Percentiles rank a stretch among this genome's conserved stretches.
Conservation (phyloP, 2,888 invertebrate genomes). For the Podotricha telesiphe region DNA sequence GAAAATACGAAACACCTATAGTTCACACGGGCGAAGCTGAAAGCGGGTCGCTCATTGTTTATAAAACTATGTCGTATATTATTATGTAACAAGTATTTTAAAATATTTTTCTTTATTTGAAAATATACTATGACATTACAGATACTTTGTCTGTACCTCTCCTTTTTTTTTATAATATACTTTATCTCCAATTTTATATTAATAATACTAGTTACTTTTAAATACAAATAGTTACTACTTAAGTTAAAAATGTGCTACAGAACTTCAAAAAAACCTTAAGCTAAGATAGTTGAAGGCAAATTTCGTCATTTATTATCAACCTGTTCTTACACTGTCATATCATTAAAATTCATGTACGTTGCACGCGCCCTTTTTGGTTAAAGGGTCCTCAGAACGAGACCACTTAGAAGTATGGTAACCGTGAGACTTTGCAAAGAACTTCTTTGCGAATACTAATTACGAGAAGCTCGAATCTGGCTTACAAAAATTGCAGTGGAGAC, state of each 20-base stretch:
- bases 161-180: no score
- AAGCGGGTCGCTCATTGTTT: no score
- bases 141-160: no score
- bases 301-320: conserved; percentile 29
- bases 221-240: no score
- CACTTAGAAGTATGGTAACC: conserved; percentile 41
- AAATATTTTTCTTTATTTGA: not conserved
- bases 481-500: conserved; percentile 33
- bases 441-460: conserved; percentile 46
- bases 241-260: no score
- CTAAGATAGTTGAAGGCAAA: conserved; percentile 14
- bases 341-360: conserved; percentile 44
- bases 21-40: no score
- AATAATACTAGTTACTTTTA: no score
- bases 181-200: no score
- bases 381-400: conserved; percentile 35
- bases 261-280: no score
- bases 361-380: conserved; percentile 41
- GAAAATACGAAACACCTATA: no score
- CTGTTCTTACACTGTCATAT: conserved; percentile 38
- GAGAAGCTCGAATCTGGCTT: conserved; percentile 33
- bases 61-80: not conserved
- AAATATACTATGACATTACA: no score
- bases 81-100: not conserved
- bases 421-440: conserved; percentile 44